Evolutionary conservation across 2,888 invertebrate genomes (phyloP).

Genomic region (Chrysina gloriosa): DNA sequence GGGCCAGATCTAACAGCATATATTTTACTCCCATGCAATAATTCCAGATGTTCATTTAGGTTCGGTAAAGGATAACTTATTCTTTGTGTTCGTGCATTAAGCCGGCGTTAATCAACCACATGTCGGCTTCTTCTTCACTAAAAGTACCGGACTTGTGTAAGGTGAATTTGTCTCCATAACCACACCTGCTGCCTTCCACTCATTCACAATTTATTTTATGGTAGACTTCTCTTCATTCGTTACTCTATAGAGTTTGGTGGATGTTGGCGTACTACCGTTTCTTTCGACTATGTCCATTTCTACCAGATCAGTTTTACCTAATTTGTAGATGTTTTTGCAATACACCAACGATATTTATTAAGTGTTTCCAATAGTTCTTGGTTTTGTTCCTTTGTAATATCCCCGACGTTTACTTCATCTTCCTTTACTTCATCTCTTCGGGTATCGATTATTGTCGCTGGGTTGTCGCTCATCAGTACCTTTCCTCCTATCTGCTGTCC

Average conservation of each 20-base stretch:
- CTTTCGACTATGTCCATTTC: conserved; percentile 40
- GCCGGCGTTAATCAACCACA: conserved; percentile 46
- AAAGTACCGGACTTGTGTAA: conserved; percentile 47
- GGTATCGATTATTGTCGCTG: no score
- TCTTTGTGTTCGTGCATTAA: conserved; percentile 45
- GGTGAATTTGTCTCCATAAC: conserved; percentile 49
- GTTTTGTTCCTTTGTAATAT: not conserved
- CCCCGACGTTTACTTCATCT: not conserved
- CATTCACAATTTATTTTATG: conserved; percentile 35
- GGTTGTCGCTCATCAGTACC: not conserved
- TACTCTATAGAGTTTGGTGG: conserved; percentile 37
- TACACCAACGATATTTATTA: conserved; percentile 33
- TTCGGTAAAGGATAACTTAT: conserved; percentile 46
- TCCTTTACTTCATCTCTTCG: not conserved
- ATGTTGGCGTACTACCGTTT: conserved; percentile 26
- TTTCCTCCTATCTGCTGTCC: not conserved
- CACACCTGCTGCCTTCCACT: conserved; percentile 46
- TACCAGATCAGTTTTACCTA: conserved; percentile 40
- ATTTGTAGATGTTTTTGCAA: conserved; percentile 39
- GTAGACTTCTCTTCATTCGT: conserved; percentile 28
- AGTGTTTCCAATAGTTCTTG: not conserved
- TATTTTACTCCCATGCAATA: conserved; percentile 37
- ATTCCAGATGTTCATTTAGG: conserved; percentile 46
- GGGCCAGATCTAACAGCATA: conserved; percentile 39
- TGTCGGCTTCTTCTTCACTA: conserved; percentile 46